These are phyloP conservation scores for Steatocranus sp. DNA, from an alignment of 2,797 vertebrate species.

Conservation along the genomic window DNA sequence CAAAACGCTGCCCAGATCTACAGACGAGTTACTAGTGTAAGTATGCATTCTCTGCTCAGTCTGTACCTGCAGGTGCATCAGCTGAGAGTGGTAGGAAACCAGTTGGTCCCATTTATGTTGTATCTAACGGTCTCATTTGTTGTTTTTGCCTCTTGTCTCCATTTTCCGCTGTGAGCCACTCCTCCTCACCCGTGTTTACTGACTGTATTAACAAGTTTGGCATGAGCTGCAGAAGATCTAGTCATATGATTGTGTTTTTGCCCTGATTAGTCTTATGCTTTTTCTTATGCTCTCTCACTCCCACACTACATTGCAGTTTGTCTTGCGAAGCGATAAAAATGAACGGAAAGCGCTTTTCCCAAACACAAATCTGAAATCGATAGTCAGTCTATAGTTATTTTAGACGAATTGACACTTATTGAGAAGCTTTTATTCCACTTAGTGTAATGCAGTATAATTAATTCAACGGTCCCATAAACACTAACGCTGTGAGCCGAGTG, in stretches of 20 bases:
- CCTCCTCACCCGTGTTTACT: conserved; percentile 38
- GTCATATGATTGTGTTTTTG: conserved; percentile 65
- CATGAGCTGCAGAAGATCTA: conserved; percentile 48
- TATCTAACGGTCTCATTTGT: neutral
- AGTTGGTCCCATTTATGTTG: conserved; percentile 71
- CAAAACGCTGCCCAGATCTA: conserved; percentile 99
- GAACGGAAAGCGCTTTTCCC: neutral
- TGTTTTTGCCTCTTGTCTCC: neutral
- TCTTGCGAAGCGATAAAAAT: neutral
- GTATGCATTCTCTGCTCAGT: neutral
- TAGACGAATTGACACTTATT: neutral
- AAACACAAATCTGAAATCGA: neutral
- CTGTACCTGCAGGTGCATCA: conserved; percentile 34
- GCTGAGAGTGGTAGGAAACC: conserved; percentile 85
- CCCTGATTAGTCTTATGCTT: neutral
- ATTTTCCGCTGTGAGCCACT: neutral
- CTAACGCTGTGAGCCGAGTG: fast-evolving
- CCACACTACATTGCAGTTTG: neutral
- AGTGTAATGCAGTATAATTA: neutral
- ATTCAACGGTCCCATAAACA: neutral
- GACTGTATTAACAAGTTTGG: conserved; percentile 55
- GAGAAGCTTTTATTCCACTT: neutral
- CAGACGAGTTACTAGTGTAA: conserved; percentile 91
- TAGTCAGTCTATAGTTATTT: neutral
- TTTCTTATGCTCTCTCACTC: neutral